Evolutionary conservation across 2,888 invertebrate species (phyloP), one percentile per base, ranked within the genome.

Genomic region (Volucella inflata): DNA sequence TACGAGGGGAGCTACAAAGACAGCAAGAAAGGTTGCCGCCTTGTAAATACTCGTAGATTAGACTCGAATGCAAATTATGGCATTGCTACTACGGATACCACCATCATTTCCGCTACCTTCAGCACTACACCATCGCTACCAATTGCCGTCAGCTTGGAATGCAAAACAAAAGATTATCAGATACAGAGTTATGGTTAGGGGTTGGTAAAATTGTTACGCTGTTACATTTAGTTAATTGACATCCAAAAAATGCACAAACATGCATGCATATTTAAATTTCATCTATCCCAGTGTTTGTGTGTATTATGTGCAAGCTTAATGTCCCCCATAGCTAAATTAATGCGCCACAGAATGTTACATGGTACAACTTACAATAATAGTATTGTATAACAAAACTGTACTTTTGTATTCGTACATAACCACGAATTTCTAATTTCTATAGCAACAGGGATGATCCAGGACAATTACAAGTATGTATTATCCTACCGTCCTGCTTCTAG

Each of bases 241-340:
- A 51, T 80, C 46, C 60, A 65, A 80, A 84, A 84, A 84, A 80
- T 80, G 83, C 83, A 84, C 83, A 70, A 60, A 16, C 83, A 84
- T 84, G 83, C 79, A 84, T 80, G 75, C 36, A 67, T 79, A 55
- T 80, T 75, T 71, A 76, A 71, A 82, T 67, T 74, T 44, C 53
- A 30, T 46, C 44, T 51, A 30, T 30, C 46, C 14, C 38, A 51
- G 36, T 21, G 11, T 67, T 38, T 65, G 30, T 36, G 8, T 70
- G 36, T 78, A 65, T 67, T 78, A 65, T 46, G 40, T 57, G 64
- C 53, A 65, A 71, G 80, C 65, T 84, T 74, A 75, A 84, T 71
- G 44, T 30, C 6, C 30, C 48, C 80, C 84, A 80, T 80, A 76
- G 65, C 80, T 75, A 80, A 84, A 84, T 84, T 80, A 84, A 84